Percentiles rank a stretch among this genome's conserved stretches.
These are phyloP conservation scores for Trichonephila clavipes DNA, from an alignment of 1,140 invertebrate genomes.

Conservation along the genomic window DNA sequence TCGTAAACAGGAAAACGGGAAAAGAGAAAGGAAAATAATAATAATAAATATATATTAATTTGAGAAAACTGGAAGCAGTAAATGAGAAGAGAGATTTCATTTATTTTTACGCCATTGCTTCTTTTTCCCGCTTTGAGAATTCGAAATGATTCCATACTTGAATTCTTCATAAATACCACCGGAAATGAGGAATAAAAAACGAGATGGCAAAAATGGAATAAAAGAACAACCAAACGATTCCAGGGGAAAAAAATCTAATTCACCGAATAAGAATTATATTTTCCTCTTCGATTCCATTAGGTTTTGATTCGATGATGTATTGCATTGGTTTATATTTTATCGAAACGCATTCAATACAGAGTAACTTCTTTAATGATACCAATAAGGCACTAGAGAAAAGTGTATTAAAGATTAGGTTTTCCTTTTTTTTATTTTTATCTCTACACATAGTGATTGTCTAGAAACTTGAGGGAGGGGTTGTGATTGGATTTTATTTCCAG, in stretches of 20 bases:
- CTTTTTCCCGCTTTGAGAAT: constrained; percentile 39
- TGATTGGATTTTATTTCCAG: constrained; percentile 52
- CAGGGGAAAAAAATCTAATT: constrained; percentile 54
- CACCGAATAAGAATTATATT: constrained; percentile 69
- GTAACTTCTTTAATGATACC: constrained; percentile 57
- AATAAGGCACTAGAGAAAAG: constrained; percentile 40
- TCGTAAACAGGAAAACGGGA: constrained; percentile 47
- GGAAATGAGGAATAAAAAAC: constrained; percentile 44
- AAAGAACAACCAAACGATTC: constrained; percentile 27
- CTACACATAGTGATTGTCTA: not conserved
- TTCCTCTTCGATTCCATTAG: constrained; percentile 68
- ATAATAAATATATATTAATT: constrained; percentile 59
- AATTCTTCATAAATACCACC: constrained; percentile 68
- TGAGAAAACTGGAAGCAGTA: constrained; percentile 47
- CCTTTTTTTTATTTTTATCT: not conserved
- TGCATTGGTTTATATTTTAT: constrained; percentile 50
- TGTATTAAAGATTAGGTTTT: constrained; percentile 26
- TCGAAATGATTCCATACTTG: constrained; percentile 53
- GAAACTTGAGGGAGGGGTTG: not conserved
- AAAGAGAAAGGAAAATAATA: not conserved
- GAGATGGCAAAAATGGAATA: constrained; percentile 4
- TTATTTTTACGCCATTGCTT: constrained; percentile 52
- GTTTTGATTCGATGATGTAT: constrained; percentile 69
- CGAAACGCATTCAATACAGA: constrained; percentile 14
- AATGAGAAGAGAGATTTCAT: constrained; percentile 39